Conservation (phyloP, 2,113 vertebrate species). For the Eubucco bourcierii region DNA sequence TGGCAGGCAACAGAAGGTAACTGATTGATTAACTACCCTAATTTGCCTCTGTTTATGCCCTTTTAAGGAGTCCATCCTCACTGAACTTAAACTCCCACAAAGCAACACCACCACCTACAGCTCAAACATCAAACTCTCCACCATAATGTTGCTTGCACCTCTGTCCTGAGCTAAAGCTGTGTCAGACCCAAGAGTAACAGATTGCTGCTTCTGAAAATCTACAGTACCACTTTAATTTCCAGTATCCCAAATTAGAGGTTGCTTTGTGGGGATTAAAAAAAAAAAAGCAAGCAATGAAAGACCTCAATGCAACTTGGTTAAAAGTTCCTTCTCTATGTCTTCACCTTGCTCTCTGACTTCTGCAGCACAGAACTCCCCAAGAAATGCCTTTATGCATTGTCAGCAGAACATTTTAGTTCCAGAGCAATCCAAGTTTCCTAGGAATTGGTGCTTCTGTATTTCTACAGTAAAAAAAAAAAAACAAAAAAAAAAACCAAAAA, state of each 20-base stretch:
- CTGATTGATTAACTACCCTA: background rate
- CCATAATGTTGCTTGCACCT: background rate
- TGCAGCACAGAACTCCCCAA: background rate
- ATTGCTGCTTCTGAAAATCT: background rate
- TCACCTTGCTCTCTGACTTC: background rate
- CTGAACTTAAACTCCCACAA: conserved; percentile 35
- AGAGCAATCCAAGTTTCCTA: background rate
- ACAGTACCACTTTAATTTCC: background rate
- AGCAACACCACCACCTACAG: conserved; percentile 70
- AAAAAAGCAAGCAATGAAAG: background rate
- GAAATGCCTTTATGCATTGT: background rate
- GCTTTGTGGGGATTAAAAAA: background rate
- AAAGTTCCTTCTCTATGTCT: background rate
- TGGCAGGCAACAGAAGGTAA: background rate
- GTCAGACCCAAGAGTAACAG: background rate
- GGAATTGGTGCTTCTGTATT: background rate
- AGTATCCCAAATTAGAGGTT: background rate
- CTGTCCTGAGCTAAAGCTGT: background rate
- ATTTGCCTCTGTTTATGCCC: background rate
- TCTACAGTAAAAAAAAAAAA: background rate
- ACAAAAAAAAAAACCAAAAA: too few species aligned
- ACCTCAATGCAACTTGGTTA: background rate
- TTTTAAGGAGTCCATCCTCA: background rate
- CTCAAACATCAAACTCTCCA: conserved; percentile 47
- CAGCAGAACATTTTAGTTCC: background rate